Evolutionary conservation across 92 coral and sea anemone genomes (phyloP).

Genomic region (Anthopleura xanthogrammica): DNA sequence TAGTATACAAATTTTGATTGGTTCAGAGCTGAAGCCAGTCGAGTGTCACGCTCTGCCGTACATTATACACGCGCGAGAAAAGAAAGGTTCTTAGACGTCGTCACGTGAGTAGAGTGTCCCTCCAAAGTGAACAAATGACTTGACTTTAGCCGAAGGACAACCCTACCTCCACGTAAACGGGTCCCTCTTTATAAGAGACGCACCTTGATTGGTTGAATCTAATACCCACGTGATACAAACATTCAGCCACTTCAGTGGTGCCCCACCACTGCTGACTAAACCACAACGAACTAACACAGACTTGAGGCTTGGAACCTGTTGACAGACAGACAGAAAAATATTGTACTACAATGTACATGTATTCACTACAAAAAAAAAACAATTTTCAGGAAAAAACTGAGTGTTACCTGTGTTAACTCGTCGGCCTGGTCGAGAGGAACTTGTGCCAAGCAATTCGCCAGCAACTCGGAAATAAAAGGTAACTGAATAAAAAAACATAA

Average conservation of each 20-base stretch:
- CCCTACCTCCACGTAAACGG: no score
- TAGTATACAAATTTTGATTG: no score
- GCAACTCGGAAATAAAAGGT: neutral
- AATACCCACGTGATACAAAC: conserved; percentile 44
- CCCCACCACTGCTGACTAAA: conserved; percentile 37
- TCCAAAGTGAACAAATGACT: no score
- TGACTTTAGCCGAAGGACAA: no score
- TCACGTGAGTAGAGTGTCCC: no score
- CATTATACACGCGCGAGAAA: no score
- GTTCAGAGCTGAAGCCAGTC: no score
- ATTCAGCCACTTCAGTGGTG: conserved; percentile 52
- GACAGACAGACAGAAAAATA: neutral
- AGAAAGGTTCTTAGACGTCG: no score
- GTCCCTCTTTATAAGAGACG: neutral
- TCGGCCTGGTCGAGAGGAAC: conserved; percentile 27
- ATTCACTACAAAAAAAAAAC: conserved; percentile 39
- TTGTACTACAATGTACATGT: neutral
- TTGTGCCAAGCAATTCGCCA: conserved; percentile 28
- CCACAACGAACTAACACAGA: conserved; percentile 47
- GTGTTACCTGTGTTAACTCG: conserved; percentile 31
- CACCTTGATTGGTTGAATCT: conserved; percentile 26
- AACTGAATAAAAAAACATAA: neutral
- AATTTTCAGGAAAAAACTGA: neutral
- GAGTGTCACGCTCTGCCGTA: no score
- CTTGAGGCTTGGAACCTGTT: conserved; percentile 21